phyloP scores from a whole-genome alignment of 2,113 vertebrate genomes.

The Pristiophorus japonicus region DNA sequence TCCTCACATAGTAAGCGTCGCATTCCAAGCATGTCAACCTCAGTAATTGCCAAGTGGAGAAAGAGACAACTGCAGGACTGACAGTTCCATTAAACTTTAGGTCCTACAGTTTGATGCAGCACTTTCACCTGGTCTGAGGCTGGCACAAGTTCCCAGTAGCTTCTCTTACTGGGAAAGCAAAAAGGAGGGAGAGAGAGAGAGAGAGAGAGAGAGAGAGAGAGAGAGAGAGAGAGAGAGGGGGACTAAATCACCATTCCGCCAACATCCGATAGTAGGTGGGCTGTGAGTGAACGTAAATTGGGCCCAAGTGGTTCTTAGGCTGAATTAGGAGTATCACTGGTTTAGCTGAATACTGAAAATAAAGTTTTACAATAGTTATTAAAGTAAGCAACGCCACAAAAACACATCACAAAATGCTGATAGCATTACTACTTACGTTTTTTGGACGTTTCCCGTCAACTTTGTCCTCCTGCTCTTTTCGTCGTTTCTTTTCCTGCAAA shows the following conservation, averaged over 20 bases:
- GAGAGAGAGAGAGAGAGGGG: no score
- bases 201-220: no score
- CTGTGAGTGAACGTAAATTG: background rate
- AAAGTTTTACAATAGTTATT: background rate
- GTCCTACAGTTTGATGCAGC: background rate
- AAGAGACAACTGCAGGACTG: background rate
- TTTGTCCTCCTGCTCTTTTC: slow-evolving; percentile 91
- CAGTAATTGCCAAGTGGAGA: background rate
- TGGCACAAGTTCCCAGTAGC: background rate
- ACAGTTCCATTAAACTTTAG: background rate
- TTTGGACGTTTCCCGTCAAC: slow-evolving; percentile 79
- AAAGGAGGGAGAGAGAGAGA: no score
- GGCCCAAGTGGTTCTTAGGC: background rate
- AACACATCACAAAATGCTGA: background rate
- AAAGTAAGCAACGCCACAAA: background rate
- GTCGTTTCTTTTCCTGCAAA: slow-evolving; percentile 90
- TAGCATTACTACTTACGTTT: slow-evolving; percentile 65
- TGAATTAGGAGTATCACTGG: background rate
- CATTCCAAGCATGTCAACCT: background rate
- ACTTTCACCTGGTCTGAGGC: background rate
- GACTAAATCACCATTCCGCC: background rate
- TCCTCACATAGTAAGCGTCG: background rate
- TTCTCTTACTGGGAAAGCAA: background rate
- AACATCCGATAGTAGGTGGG: background rate
- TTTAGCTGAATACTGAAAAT: background rate